phyloP scores from a whole-genome alignment of 2,113 vertebrate genomes.

The Grantiella picta region DNA sequence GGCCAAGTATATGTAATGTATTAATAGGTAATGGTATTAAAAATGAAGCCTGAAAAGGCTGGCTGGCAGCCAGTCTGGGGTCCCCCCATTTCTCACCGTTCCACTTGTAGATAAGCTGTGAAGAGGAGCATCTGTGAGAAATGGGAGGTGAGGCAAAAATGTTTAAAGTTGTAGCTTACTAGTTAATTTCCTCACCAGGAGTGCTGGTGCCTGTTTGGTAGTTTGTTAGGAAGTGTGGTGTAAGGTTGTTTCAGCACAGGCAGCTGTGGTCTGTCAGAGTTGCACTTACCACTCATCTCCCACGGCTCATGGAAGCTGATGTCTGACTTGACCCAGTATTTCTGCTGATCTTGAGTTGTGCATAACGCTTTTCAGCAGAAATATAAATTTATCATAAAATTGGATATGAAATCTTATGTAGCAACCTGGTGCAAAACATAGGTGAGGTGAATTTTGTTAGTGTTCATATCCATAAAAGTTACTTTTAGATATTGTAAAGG shows the following conservation, averaged over 20 bases:
- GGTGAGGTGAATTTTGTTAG: not conserved
- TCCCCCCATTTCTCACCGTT: not conserved
- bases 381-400: not conserved
- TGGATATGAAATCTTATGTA: not conserved
- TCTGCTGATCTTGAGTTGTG: not conserved
- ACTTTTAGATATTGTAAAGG: not conserved
- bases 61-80: not conserved
- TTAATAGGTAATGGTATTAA: constrained; percentile 15
- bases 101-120: not conserved
- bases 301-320: not conserved
- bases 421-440: not conserved
- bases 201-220: not conserved
- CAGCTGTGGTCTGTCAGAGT: not conserved
- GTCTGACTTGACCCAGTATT: not conserved
- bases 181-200: not conserved
- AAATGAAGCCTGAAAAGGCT: not conserved
- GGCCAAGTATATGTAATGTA: not conserved
- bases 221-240: not conserved
- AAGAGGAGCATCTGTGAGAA: constrained; percentile 20
- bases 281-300: not conserved
- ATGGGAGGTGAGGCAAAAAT: not conserved
- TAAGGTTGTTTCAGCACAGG: not conserved
- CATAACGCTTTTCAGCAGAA: not conserved
- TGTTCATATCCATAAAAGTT: not conserved
- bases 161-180: not conserved